A percentile compares a stretch with the other conserved stretches of the same genome.
These are phyloP conservation scores for rabbit (Oryctolagus cuniculus) DNA, from an alignment of 2,113 vertebrate species.

Conservation along the genomic window DNA sequence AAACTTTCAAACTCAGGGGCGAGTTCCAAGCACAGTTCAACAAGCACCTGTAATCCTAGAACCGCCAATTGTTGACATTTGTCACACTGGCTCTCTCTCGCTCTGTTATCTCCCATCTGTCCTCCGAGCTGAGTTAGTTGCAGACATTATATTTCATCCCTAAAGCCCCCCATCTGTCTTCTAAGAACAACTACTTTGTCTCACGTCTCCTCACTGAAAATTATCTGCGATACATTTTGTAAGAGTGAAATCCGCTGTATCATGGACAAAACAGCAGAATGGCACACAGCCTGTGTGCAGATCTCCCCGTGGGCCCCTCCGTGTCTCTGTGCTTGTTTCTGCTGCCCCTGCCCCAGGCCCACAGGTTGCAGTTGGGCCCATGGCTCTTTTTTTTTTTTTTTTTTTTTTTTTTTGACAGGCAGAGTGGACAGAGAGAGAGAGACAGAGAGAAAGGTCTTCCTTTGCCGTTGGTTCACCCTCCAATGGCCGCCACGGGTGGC, in stretches of 20 bases:
- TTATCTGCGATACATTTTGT: background rate
- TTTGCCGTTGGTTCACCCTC: too few relatives aligned
- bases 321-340: background rate
- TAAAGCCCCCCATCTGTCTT: background rate
- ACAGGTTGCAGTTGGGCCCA: accelerated
- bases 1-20: background rate
- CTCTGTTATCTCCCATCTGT: background rate
- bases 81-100: background rate
- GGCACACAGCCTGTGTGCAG: background rate
- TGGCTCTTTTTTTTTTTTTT: background rate
- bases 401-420: too few relatives aligned
- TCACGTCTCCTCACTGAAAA: background rate
- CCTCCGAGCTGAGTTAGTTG: background rate
- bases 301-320: background rate
- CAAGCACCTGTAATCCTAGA: background rate
- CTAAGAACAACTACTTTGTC: background rate
- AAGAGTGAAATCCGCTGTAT: background rate
- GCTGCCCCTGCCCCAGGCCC: background rate
- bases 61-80: background rate
- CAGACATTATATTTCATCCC: background rate
- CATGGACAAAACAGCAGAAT: background rate
- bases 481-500: too few relatives aligned
- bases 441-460: too few relatives aligned
- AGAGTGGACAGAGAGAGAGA: too few relatives aligned
- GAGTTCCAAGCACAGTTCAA: background rate